Evolutionary conservation across 2,113 vertebrate genomes (phyloP), one percentile per base, ranked within the genome.

Genomic region (Pagrus major): DNA sequence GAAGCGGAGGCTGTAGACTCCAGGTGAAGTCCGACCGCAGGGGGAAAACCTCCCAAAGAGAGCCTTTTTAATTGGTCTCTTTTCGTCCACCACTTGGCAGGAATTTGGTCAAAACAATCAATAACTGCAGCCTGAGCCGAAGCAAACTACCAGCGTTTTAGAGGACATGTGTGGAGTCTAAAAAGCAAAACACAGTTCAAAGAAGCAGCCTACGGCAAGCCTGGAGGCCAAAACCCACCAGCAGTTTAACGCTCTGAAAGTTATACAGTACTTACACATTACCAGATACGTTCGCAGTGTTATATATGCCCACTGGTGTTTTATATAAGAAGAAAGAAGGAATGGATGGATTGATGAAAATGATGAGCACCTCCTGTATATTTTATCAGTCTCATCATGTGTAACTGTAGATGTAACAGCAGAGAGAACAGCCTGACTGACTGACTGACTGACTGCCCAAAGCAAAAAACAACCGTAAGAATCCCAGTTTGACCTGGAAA

Each of bases 191-290:
- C 20, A 25, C 60, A 71, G 12, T 65, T 78, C 51, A 61, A 80
- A 86, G 69, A 73, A 42, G 46, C 56, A 15, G 47, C 82, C 78
- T 74, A 87, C 55, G 35, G 79, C 72, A 75, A 85, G 69, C 76
- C 78, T 63, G 29, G 4, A 39, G 85, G 79, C 44, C 87, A 31
- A 39, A 46, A 15, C 59, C 54, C 70, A 55, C 11, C 54, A 21
- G 64, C 59, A 58, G 56, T 27, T 58, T 59, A 49, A 39, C 27
- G 18, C 46, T 9, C 33, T 20, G 20, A 15, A 70, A 15, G 27
- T 15, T 29, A 15, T 1, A n/a, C n/a, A n/a, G n/a, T n/a, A 51
- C 33, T 60, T 41, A 23, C 12, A 59, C 71, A 49, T 49, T 5
- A 60, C 47, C 44, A 58, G 51, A 44, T 29, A 44, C 11, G 33